phyloP scores from a whole-genome alignment of 2,888 invertebrate species.

The Theretra japonica region DNA sequence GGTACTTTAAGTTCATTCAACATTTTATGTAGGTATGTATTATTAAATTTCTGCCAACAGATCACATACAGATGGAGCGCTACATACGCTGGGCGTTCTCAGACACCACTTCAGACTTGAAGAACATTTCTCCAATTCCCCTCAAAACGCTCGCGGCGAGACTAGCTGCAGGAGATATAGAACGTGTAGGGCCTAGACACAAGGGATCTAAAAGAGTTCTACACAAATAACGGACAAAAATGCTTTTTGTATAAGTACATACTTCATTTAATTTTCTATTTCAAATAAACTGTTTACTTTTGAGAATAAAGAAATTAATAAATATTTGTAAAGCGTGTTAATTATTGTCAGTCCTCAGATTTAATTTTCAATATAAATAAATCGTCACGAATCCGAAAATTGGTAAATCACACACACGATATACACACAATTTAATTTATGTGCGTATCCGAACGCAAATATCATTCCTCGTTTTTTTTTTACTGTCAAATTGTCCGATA shows the following conservation, averaged over 20 bases:
- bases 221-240: conserved; percentile 45
- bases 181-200: conserved; percentile 70
- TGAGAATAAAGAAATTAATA: no score
- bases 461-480: background rate
- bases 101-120: conserved; percentile 55
- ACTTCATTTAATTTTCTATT: background rate
- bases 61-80: conserved; percentile 78
- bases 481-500: background rate
- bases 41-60: conserved; percentile 46
- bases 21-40: no score
- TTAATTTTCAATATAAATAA: no score
- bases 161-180: conserved; percentile 74
- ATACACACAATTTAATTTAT: no score
- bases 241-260: background rate
- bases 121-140: conserved; percentile 57
- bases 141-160: conserved; percentile 63
- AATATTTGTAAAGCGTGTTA: no score
- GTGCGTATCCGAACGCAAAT: background rate
- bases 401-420: background rate
- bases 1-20: no score
- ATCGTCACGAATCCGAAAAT: background rate
- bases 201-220: conserved; percentile 48
- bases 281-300: no score
- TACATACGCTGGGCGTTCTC: conserved; percentile 79
- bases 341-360: no score